Evolutionary conservation across 2,797 vertebrate species (phyloP), one percentile per base, ranked within the genome.

Genomic region (Uromys caudimaculatus): DNA sequence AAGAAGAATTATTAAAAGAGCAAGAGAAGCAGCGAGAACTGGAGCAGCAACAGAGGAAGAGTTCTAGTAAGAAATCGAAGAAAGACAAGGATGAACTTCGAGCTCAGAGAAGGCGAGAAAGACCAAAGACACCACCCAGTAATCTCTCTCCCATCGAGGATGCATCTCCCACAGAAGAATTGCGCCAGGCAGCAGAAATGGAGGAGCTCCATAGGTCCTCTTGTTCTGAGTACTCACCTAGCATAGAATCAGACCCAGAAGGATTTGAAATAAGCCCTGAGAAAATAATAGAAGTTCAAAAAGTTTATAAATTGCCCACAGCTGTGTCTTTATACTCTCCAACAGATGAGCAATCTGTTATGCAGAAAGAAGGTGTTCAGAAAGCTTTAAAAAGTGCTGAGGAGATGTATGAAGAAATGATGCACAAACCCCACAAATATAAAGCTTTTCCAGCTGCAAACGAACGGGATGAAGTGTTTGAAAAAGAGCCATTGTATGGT

Each of bases 51-150:
- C 99, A 99, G 98, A 98, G 98, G 90, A 99, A 99, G 97, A 99
- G 99, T 97, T 99, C 99, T 21, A 99, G 99, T 91, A 99, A 99
- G 98, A 99, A 99, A 97, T 99, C 99, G 8, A 99, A 99, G 98
- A 99, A 99, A 98, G 99, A 99, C 97, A 99, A 99, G 98, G 99
- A 99, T 91, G 99, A 99, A 83, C 99, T 99, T 93, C 98, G 99
- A 98, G 99, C 99, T 77, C 99, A 99, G 97, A 99, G 99, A 97
- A 99, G 99, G 94, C 98, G 99, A 88, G 99, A 99, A 92, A 99
- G 98, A 94, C 99, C 99, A 90, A 99, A 99, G 98, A 99, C 99
- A 32, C 99, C 99, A 4, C 99, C 99, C 29, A 99, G 99, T 97
- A 99, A 99, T 96, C 99, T 99, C 83, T 99, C 99, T 73, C 99